Percentiles rank a stretch among this genome's conserved stretches.
Evolutionary conservation across 2,113 vertebrate genomes (phyloP).

Genomic region (Corythornis cristatus): DNA sequence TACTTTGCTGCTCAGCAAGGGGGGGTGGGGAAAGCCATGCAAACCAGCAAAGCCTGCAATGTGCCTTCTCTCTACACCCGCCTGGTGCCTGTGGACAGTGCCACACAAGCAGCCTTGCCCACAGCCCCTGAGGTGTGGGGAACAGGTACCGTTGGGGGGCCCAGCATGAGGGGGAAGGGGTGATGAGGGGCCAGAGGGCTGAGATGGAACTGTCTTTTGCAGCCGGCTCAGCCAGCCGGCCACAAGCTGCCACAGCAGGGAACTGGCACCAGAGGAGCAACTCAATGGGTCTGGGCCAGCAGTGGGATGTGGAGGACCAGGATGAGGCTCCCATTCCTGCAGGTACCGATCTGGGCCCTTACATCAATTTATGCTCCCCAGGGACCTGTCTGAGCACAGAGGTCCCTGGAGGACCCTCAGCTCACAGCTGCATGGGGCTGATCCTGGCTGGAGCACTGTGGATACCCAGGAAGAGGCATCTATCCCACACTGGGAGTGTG

Average conservation of each 20-base stretch:
- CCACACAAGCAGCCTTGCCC: conserved; percentile 69
- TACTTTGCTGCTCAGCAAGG: too few species aligned
- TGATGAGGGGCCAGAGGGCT: background rate
- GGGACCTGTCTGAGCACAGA: background rate
- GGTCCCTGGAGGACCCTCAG: background rate
- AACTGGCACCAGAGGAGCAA: conserved; percentile 63
- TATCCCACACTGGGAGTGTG: fast-evolving
- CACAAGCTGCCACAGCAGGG: conserved; percentile 22
- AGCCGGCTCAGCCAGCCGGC: conserved; percentile 68
- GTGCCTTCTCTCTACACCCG: conserved; percentile 89
- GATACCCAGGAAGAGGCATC: fast-evolving
- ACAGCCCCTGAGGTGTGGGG: conserved; percentile 74
- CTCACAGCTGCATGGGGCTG: background rate
- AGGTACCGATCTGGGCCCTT: conserved; percentile 66
- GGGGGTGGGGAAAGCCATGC: conserved; percentile 91
- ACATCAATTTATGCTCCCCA: background rate
- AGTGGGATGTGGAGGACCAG: conserved; percentile 67
- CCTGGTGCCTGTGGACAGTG: conserved; percentile 81
- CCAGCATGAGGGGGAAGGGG: background rate
- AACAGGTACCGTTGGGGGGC: conserved; percentile 71
- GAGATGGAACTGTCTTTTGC: background rate
- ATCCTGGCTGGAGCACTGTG: background rate
- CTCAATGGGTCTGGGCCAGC: conserved; percentile 70
- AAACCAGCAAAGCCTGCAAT: conserved; percentile 95
- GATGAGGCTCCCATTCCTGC: conserved; percentile 67